phyloP scores from a whole-genome alignment of 2,797 vertebrate species.

The Gymnothorax reevesii region DNA sequence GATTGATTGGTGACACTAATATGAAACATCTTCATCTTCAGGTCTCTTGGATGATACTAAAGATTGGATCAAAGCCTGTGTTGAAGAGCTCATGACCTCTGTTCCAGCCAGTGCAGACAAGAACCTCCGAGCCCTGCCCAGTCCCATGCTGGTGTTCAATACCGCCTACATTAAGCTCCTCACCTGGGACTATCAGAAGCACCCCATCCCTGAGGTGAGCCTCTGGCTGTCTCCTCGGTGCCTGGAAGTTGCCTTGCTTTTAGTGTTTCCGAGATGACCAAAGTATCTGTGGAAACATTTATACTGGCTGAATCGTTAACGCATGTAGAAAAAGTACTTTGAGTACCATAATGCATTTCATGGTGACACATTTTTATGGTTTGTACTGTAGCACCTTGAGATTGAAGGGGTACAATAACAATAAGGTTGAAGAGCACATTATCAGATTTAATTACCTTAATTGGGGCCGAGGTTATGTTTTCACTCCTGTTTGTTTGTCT shows the following conservation, averaged over 20 bases:
- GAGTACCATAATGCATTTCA: too few species aligned
- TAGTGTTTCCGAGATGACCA: background rate
- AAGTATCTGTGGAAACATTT: too few species aligned
- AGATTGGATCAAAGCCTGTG: constrained; percentile 83
- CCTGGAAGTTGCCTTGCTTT: background rate
- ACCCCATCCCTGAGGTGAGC: constrained; percentile 84
- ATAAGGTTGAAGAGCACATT: too few species aligned
- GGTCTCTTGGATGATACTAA: constrained; percentile 85
- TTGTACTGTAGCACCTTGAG: too few species aligned
- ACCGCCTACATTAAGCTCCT: constrained; percentile 83
- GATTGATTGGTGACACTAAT: background rate
- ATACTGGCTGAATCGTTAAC: too few species aligned
- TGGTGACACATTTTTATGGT: too few species aligned
- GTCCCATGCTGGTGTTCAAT: constrained; percentile 84
- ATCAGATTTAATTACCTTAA: too few species aligned
- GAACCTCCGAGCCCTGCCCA: constrained; percentile 65
- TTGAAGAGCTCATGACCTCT: constrained; percentile 76
- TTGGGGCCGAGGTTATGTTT: too few species aligned
- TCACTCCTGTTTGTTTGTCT: too few species aligned
- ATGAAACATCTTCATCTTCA: constrained; percentile 47
- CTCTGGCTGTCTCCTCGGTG: background rate
- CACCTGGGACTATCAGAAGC: constrained; percentile 78
- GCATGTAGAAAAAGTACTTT: too few species aligned
- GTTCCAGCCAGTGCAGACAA: constrained; percentile 58
- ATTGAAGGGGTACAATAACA: too few species aligned